Conservation (phyloP, 2,797 vertebrate genomes). For the Bradypus variegatus region DNA sequence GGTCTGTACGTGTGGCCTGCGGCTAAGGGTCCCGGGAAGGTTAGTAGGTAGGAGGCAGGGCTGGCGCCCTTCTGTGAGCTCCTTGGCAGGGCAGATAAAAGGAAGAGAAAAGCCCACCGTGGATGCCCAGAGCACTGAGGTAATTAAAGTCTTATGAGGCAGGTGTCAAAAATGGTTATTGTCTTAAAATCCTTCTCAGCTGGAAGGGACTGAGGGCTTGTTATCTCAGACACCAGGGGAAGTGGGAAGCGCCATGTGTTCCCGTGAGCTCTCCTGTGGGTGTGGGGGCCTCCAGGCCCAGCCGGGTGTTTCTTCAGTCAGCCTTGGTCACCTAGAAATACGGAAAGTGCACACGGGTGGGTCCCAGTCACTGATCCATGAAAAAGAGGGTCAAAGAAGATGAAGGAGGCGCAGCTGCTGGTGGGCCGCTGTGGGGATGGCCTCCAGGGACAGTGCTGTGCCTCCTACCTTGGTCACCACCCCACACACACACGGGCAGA, state of each 20-base stretch:
- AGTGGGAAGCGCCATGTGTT: neutral
- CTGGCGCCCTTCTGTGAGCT: neutral
- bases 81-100: neutral
- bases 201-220: neutral
- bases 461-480: neutral
- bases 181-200: neutral
- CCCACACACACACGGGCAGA: too few species aligned
- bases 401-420: neutral
- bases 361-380: neutral
- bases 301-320: fast-evolving
- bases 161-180: neutral
- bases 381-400: neutral
- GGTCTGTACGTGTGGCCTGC: fast-evolving
- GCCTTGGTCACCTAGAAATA: neutral
- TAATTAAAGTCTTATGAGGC: neutral
- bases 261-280: neutral
- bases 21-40: neutral
- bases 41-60: fast-evolving
- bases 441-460: neutral
- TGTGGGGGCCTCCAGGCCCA: neutral
- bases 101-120: neutral
- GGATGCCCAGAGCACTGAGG: neutral
- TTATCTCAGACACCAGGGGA: neutral
- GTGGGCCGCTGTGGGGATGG: fast-evolving
- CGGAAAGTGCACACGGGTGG: fast-evolving